phyloP scores from a whole-genome alignment of 2,888 invertebrate species.

The Drosophila algonquin region DNA sequence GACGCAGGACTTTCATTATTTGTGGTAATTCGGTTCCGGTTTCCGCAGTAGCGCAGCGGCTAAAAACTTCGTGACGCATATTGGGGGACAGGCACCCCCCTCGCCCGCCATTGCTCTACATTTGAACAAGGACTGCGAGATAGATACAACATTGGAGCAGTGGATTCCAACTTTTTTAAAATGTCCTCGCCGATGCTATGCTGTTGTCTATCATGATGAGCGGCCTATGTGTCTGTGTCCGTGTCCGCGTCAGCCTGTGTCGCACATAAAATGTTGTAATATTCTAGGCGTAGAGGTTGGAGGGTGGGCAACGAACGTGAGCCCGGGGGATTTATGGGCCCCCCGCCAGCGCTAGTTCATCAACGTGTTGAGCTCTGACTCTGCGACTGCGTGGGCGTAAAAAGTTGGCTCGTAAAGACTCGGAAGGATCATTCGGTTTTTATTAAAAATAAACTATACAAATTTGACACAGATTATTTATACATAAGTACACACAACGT shows the following conservation, averaged over 20 bases:
- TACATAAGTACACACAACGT: constrained; percentile 49
- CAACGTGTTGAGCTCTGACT: constrained; percentile 69
- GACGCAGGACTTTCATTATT: constrained; percentile 64
- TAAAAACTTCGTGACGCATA: constrained; percentile 47
- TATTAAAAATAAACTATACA: constrained; percentile 78
- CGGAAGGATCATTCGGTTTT: constrained; percentile 48
- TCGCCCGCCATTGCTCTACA: constrained; percentile 46
- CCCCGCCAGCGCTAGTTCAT: constrained; percentile 49
- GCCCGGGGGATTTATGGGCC: constrained; percentile 62
- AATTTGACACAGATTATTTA: constrained; percentile 76
- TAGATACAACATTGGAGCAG: constrained; percentile 18
- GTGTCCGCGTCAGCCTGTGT: constrained; percentile 17
- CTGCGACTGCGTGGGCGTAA: constrained; percentile 40
- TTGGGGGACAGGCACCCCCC: background rate
- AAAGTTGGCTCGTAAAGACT: constrained; percentile 67
- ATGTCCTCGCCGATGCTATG: constrained; percentile 5
- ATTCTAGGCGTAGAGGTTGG: constrained; percentile 18
- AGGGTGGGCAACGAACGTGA: constrained; percentile 15
- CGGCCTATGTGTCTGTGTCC: constrained; percentile 1
- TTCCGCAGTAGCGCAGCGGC: constrained; percentile 27
- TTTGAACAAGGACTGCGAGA: constrained; percentile 39
- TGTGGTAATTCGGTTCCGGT: constrained; percentile 62
- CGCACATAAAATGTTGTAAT: constrained; percentile 66
- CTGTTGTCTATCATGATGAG: constrained; percentile 20
- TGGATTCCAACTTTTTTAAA: constrained; percentile 1